Evolutionary conservation across 1,140 invertebrate genomes (phyloP).

Genomic region (Pomacea maculata): DNA sequence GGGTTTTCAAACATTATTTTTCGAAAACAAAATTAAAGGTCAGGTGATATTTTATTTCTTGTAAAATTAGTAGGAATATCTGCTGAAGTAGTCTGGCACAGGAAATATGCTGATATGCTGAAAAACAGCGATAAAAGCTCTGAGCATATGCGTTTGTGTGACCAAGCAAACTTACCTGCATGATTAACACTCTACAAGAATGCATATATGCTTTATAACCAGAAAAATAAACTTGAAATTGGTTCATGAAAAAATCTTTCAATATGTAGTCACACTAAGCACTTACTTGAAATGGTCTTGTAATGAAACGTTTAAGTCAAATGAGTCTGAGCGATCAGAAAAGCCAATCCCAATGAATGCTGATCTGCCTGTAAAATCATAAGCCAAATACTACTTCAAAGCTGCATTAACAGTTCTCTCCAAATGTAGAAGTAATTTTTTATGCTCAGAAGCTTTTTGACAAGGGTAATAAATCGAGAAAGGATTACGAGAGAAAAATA

Average conservation of each 20-base stretch:
- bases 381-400: constrained; percentile 10
- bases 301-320: constrained; percentile 98
- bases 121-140: too few species aligned
- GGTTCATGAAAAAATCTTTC: background rate
- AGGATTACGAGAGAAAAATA: background rate
- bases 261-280: background rate
- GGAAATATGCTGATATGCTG: too few species aligned
- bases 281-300: constrained; percentile 95
- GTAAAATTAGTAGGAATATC: too few species aligned
- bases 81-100: too few species aligned
- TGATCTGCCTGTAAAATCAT: constrained; percentile 75
- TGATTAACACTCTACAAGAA: too few species aligned
- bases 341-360: constrained; percentile 99
- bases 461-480: background rate
- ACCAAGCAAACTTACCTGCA: too few species aligned
- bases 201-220: too few species aligned
- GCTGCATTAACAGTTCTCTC: background rate
- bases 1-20: too few species aligned
- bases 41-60: too few species aligned
- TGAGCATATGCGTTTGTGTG: too few species aligned
- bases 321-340: constrained; percentile 96
- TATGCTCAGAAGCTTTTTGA: background rate
- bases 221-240: too few species aligned
- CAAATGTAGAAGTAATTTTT: background rate
- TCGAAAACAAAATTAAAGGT: too few species aligned